Evolutionary conservation across 2,113 vertebrate species (phyloP), one percentile per base, ranked within the genome.

Genomic region (Grantiella picta): DNA sequence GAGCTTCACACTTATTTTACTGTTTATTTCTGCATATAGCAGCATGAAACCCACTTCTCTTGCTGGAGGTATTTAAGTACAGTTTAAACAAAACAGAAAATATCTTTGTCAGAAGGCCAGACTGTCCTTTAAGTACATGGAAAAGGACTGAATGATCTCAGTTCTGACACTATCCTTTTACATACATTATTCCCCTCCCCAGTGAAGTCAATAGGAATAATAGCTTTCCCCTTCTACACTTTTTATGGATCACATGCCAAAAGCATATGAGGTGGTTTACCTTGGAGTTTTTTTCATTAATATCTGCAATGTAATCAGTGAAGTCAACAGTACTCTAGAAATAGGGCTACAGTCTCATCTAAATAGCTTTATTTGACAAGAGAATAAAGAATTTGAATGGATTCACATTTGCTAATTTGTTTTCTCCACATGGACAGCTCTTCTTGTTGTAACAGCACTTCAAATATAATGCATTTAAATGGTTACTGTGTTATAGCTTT

Each of bases 401-500:
- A 87, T 92, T 92, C 73, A 40, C 17, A 44, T 77, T 95, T 85
- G 49, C 68, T 94, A 91, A 91, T 95, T 95, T 94, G 65, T 90
- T 94, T 95, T 87, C 54, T 88, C 27, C 78, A 85, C 75, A 76
- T 90, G 75, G 82, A 42, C 59, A 87, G 35, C 45, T 95, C 52
- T 80, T 79, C 69, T 69, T 73, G 73, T 77, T 85, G 83, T 42
- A 87, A 47, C 50, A 90, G 42, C 24, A 70, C 50, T 92, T 86
- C 63, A 87, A 35, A 77, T 77, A 77, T 18, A 47, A 73, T n/a
- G 24, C 38, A 31, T 91, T 87, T 59, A 60, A 92, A 90, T 73
- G 25, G 36, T 76, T 72, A 56, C 45, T 81, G 17, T 57, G 16
- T 69, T 52, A 81, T 19, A 68, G 31, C 11, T 89, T 72, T 56